Evolutionary conservation across 1,140 invertebrate species (phyloP).

Genomic region (Pogonomyrmex californicus): DNA sequence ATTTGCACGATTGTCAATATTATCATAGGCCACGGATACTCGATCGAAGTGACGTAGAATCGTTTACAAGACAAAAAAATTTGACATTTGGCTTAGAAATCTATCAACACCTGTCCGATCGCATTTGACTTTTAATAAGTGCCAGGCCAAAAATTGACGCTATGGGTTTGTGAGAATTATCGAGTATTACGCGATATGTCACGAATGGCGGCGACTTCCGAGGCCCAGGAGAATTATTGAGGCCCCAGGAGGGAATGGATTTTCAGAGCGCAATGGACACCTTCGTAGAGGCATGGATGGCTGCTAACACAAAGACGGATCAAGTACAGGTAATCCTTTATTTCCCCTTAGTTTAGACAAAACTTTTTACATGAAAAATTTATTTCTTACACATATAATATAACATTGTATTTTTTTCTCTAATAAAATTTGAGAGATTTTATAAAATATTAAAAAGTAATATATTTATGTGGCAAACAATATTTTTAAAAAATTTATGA

Average conservation of each 20-base stretch:
- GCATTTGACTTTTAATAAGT: constrained; percentile 16
- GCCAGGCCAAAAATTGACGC: neutral
- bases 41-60: constrained; percentile 11
- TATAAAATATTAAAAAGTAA: neutral
- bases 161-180: constrained; percentile 30
- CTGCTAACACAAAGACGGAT: constrained; percentile 93
- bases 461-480: neutral
- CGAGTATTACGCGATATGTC: constrained; percentile 58
- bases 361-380: neutral
- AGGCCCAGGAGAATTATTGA: constrained; percentile 74
- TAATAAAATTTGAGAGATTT: neutral
- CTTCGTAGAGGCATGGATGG: constrained; percentile 98
- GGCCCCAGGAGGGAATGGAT: constrained; percentile 91
- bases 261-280: constrained; percentile 99
- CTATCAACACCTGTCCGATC: neutral
- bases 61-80: neutral
- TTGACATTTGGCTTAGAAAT: neutral
- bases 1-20: neutral
- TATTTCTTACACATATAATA: neutral
- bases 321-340: constrained; percentile 83
- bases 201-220: constrained; percentile 74
- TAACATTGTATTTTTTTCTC: neutral
- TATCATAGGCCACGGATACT: neutral
- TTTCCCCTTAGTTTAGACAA: neutral
- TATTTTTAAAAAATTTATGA: no score